Evolutionary conservation across 2,888 invertebrate genomes (phyloP), one percentile per base, ranked within the genome.

Genomic region (Dryococelus australis): DNA sequence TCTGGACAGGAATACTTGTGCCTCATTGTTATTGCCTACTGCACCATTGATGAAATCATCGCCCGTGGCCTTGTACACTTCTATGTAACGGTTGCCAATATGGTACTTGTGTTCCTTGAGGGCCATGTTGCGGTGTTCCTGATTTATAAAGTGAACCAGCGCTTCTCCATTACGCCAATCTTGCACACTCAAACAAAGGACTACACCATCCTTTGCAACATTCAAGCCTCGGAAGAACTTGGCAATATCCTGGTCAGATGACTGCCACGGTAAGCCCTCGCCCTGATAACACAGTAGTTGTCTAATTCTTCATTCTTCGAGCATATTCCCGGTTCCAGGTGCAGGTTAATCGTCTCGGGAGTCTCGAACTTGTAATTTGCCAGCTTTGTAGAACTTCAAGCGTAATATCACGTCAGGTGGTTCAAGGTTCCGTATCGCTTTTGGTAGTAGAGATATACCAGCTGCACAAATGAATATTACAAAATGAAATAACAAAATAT

Each of bases 181-280:
- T 94, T 98, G 97, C 89, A 97, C 96, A 92, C 99, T 99, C 90
- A 99, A 95, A 94, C 99, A 99, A 92, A 99, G 94, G 84, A 99
- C 99, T 93, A 99, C 99, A 88, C 99, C 99, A 91, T 99, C 99
- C 94, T 98, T 98, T 92, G 98, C 98, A 91, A 99, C 98, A 96
- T 99, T 99, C 92, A 99, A 95, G 91, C 99, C 99, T 90, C 98
- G 94, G 94, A 99, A 99, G 94, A 99, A 99, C 93, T 98, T 98
- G 89, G 99, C 99, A 91, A 99, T 99, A 92, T 99, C 99, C 93
- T 98, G 98, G 93, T 99, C 99, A 81, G 99, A 99, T 87, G 99
- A 99, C 93, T 99, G 99, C 99, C 99, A 99, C 90, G 99, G 99
- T 90, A 99, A 95, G 89, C 99, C 99, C 99, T 95, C 43, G 99